Evolutionary conservation across 2,113 vertebrate genomes (phyloP).

Genomic region (Vulpes lagopus): DNA sequence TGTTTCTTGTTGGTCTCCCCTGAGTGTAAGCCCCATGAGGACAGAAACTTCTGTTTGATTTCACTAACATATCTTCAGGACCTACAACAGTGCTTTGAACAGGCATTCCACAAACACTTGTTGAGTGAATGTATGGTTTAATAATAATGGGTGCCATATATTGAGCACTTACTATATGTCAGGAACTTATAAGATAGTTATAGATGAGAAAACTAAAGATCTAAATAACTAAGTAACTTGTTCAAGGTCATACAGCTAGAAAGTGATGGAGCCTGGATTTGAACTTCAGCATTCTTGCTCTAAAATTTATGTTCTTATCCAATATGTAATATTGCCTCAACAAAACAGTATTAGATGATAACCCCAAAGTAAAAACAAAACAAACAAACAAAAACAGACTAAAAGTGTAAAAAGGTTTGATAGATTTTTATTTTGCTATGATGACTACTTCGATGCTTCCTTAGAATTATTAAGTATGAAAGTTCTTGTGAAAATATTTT

Average conservation of each 20-base stretch:
- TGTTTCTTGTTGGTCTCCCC: neutral
- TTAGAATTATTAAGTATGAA: neutral
- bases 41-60: conserved; percentile 56
- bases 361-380: conserved; percentile 44
- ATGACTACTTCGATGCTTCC: neutral
- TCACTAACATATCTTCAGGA: neutral
- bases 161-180: neutral
- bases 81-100: neutral
- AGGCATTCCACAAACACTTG: conserved; percentile 26
- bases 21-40: neutral
- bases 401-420: neutral
- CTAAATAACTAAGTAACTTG: neutral
- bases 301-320: conserved; percentile 29
- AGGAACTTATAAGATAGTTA: neutral
- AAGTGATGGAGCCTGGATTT: neutral
- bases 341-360: conserved; percentile 5
- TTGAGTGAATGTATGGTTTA: neutral
- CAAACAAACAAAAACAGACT: conserved; percentile 8
- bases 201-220: neutral
- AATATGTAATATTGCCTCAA: neutral
- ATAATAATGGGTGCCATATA: neutral
- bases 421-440: neutral
- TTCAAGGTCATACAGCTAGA: neutral
- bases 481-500: neutral
- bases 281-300: neutral